These are phyloP conservation scores for Odocoileus virginianus DNA, from an alignment of 2,113 vertebrate genomes.

Conservation along the genomic window DNA sequence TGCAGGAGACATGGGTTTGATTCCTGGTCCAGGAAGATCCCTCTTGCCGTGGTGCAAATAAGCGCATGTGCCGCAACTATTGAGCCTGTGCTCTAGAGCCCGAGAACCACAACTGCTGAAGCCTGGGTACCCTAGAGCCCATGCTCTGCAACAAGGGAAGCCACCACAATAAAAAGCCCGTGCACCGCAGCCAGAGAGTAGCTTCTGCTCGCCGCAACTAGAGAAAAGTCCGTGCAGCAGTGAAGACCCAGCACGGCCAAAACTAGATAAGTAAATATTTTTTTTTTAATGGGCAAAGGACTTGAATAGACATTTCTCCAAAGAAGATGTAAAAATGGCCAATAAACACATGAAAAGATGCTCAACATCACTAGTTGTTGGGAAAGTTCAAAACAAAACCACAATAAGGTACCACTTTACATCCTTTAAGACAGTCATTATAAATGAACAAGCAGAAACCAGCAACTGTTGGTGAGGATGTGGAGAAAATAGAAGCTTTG, in stretches of 20 bases:
- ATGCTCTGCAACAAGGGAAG: neutral
- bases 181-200: neutral
- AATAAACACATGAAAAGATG: neutral
- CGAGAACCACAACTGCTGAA: rapidly evolving
- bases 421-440: neutral
- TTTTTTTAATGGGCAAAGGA: neutral
- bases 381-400: neutral
- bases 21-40: neutral
- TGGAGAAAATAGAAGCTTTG: neutral
- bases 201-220: rapidly evolving
- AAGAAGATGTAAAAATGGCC: neutral
- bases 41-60: rapidly evolving
- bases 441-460: neutral
- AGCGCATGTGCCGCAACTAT: neutral
- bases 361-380: neutral
- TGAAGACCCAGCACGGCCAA: neutral
- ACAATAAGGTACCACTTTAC: neutral
- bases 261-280: neutral
- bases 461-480: neutral
- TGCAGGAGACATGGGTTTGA: neutral
- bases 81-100: neutral
- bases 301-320: neutral
- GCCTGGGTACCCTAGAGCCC: neutral
- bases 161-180: neutral
- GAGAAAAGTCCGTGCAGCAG: neutral